A percentile compares a stretch with the other conserved stretches of the same genome.
Evolutionary conservation across 1,140 invertebrate species (phyloP).

Genomic region (Drosophila subobscura): DNA sequence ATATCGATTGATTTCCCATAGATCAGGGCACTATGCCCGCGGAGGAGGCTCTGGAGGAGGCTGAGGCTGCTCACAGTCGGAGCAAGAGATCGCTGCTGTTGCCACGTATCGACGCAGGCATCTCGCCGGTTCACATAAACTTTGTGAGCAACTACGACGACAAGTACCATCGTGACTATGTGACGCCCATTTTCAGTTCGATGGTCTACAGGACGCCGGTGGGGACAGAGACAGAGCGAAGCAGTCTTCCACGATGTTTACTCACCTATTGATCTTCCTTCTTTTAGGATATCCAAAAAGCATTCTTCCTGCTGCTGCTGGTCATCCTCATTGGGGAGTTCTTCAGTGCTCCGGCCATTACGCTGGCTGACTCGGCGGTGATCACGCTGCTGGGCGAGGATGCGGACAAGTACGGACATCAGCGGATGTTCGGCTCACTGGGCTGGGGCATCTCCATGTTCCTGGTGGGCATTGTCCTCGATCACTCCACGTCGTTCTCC

Average conservation of each 20-base stretch:
- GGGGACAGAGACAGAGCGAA: slow-evolving; percentile 32
- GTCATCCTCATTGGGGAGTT: slow-evolving; percentile 98
- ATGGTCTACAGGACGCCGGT: slow-evolving; percentile 92
- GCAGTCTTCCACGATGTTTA: no score
- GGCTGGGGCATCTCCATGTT: slow-evolving; percentile 99
- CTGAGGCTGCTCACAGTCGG: slow-evolving; percentile 55
- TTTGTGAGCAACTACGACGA: slow-evolving; percentile 93
- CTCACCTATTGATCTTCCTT: neutral
- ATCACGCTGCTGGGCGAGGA: slow-evolving; percentile 95
- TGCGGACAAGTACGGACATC: slow-evolving; percentile 96
- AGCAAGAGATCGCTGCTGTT: slow-evolving; percentile 68
- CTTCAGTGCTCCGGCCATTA: slow-evolving; percentile 98
- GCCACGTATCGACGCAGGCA: slow-evolving; percentile 85
- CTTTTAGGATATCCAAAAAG: slow-evolving; percentile 94
- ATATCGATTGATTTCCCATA: neutral
- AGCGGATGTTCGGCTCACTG: slow-evolving; percentile 98
- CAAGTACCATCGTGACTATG: slow-evolving; percentile 89
- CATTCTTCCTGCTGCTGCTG: slow-evolving; percentile 96
- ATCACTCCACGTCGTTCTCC: slow-evolving; percentile 96
- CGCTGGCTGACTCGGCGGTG: slow-evolving; percentile 97
- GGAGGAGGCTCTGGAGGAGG: slow-evolving; percentile 45
- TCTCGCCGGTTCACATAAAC: slow-evolving; percentile 90
- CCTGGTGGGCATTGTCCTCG: slow-evolving; percentile 98
- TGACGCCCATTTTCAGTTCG: slow-evolving; percentile 96
- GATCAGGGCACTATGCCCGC: slow-evolving; percentile 43